Conservation (phyloP, 2,797 vertebrate genomes). For the Thripadectes ignobilis region DNA sequence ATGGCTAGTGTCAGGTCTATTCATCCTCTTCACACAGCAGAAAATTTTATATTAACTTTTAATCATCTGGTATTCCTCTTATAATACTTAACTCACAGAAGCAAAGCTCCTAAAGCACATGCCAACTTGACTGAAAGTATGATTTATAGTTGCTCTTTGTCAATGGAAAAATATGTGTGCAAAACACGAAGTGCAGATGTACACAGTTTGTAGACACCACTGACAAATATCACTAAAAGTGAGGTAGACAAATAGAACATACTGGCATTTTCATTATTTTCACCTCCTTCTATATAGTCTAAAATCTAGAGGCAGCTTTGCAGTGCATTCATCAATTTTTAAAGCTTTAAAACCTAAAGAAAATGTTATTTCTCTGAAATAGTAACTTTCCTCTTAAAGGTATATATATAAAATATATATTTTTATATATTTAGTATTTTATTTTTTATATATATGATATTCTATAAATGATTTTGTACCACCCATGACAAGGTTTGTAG, state of each 20-base stretch:
- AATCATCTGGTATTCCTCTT: background rate
- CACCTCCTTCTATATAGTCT: background rate
- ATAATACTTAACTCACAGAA: background rate
- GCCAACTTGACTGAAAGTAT: background rate
- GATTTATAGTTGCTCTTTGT: background rate
- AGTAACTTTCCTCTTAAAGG: background rate
- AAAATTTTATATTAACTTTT: background rate
- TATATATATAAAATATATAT: background rate
- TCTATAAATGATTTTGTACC: background rate
- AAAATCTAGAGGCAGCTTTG: background rate
- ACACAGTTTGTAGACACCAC: background rate
- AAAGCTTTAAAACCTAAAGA: background rate
- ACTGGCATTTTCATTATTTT: background rate
- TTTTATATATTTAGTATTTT: too few species aligned
- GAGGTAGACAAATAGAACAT: background rate
- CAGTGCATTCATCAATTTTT: background rate
- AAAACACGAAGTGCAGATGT: background rate
- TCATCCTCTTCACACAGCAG: background rate
- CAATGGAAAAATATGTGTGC: background rate
- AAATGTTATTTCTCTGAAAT: background rate
- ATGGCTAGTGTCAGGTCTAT: background rate
- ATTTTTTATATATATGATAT: too few species aligned
- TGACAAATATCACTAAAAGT: background rate
- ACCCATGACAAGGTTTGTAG: background rate
- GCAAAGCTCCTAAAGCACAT: background rate